Evolutionary conservation across 2,888 invertebrate species (phyloP).

Genomic region (Polydesmus complanatus): DNA sequence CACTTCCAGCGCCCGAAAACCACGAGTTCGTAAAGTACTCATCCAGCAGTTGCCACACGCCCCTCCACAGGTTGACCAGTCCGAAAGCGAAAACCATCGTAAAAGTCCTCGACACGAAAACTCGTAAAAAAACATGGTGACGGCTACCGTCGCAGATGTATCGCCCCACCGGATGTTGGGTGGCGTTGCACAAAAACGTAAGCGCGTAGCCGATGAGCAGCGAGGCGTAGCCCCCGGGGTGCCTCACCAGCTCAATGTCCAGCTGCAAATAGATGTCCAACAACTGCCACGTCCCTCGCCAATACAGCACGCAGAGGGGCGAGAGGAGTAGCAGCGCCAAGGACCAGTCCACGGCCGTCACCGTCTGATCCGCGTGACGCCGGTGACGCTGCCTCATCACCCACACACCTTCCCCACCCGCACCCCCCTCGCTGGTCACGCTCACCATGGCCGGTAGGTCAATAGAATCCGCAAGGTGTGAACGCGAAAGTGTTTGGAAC

Average conservation of each 20-base stretch:
- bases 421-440: background rate
- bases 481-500: background rate
- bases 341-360: conserved; percentile 8
- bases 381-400: background rate
- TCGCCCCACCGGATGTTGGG: conserved; percentile 35
- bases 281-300: conserved; percentile 70
- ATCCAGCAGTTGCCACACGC: conserved; percentile 64
- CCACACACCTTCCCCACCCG: background rate
- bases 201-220: conserved; percentile 37
- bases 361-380: background rate
- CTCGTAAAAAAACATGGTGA: conserved; percentile 36
- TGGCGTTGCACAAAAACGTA: conserved; percentile 43
- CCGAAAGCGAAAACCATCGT: conserved; percentile 54
- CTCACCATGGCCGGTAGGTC: background rate
- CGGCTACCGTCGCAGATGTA: conserved; percentile 24
- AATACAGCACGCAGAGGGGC: conserved; percentile 68
- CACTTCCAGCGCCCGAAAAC: conserved; percentile 47
- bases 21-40: conserved; percentile 47
- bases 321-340: conserved; percentile 59
- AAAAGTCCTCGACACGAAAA: conserved; percentile 47
- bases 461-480: no score
- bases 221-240: conserved; percentile 20
- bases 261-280: conserved; percentile 44
- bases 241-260: conserved; percentile 9
- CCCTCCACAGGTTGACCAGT: conserved; percentile 78